A percentile compares a stretch with the other conserved stretches of the same genome.
Evolutionary conservation across 2,888 invertebrate genomes (phyloP).

Genomic region (Thymelicus sylvestris): DNA sequence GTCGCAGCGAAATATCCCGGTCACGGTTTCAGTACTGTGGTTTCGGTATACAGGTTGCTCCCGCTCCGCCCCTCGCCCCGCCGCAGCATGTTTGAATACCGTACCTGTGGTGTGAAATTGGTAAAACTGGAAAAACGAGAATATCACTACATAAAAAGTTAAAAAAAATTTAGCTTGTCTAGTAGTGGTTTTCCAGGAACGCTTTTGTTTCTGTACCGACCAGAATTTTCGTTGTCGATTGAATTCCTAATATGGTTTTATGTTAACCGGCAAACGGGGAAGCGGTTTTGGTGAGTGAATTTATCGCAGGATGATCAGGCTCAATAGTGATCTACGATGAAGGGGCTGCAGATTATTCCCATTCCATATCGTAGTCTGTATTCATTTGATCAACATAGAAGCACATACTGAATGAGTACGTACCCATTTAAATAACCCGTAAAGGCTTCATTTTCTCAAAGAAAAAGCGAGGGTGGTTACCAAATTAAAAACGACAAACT

Average conservation of each 20-base stretch:
- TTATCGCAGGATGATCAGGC: too few relatives aligned
- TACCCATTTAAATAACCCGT: too few relatives aligned
- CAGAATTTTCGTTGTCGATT: neutral
- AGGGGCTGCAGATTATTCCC: too few relatives aligned
- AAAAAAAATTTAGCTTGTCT: neutral
- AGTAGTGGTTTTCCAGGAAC: neutral
- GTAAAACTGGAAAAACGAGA: neutral
- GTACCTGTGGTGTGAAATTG: conserved; percentile 14
- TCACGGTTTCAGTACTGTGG: conserved; percentile 23
- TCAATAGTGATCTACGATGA: too few relatives aligned
- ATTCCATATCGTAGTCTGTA: too few relatives aligned
- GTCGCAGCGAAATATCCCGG: conserved; percentile 12
- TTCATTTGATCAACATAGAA: too few relatives aligned
- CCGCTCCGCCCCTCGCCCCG: neutral
- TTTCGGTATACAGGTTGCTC: conserved; percentile 12
- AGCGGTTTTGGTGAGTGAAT: too few relatives aligned
- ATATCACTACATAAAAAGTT: neutral
- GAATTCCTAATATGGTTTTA: neutral
- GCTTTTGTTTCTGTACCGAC: neutral
- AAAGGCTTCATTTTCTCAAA: too few relatives aligned
- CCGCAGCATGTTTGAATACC: conserved; percentile 3
- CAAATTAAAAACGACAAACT: too few relatives aligned
- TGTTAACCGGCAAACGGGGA: too few relatives aligned
- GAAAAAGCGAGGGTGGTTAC: too few relatives aligned
- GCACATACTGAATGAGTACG: too few relatives aligned